A percentile compares a stretch with the other conserved stretches of the same genome.
These are phyloP conservation scores for Neoniphon sammara DNA, from an alignment of 2,797 vertebrate genomes.

Conservation along the genomic window DNA sequence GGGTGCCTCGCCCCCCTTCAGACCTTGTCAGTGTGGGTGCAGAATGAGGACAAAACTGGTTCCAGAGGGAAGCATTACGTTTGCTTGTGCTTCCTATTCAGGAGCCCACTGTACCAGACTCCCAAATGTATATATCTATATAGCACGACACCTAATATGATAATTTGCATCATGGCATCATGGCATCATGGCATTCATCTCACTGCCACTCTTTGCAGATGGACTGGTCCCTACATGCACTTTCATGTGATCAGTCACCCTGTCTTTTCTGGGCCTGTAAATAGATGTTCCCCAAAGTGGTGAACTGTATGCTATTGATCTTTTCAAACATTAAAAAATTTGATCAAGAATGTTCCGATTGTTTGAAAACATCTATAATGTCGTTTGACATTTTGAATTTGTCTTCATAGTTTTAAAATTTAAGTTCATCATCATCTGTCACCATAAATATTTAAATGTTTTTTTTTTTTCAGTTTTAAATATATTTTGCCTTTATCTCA, in stretches of 20 bases:
- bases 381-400: conserved; percentile 16
- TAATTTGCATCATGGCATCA: neutral
- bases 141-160: conserved; percentile 4
- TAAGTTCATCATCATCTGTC: neutral
- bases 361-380: conserved; percentile 1
- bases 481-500: conserved; percentile 30
- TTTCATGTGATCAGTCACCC: conserved; percentile 32
- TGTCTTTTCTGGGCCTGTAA: conserved; percentile 5
- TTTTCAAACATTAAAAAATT: conserved; percentile 65
- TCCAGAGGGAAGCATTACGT: conserved; percentile 26
- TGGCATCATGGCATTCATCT: neutral
- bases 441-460: conserved; percentile 12
- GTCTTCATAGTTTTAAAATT: conserved; percentile 8
- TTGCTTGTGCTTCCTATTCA: conserved; percentile 58
- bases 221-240: conserved; percentile 35
- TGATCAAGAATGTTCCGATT: conserved; percentile 42
- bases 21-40: conserved; percentile 56
- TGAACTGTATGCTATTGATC: conserved; percentile 24
- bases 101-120: conserved; percentile 34
- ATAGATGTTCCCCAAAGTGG: conserved; percentile 24
- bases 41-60: conserved; percentile 56
- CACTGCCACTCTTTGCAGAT: conserved; percentile 23
- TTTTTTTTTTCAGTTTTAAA: conserved; percentile 9
- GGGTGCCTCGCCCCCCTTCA: conserved; percentile 50
- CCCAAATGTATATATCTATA: conserved; percentile 1